Conservation (phyloP, 2,797 vertebrate genomes). For the Enteromius trimaculatus region DNA sequence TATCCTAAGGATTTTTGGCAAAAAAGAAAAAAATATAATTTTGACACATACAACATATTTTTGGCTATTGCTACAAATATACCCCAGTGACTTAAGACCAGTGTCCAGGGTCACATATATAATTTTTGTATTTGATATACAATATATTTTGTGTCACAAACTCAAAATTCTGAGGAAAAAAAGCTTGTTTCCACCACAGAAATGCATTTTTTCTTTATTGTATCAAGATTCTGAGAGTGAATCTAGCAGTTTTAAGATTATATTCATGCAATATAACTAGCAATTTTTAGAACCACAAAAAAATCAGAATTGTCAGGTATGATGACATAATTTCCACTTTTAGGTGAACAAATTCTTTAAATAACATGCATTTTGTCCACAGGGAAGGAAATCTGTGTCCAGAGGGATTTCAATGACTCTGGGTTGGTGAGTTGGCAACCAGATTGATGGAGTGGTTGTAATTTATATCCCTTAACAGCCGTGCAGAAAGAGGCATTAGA, state of each 20-base stretch:
- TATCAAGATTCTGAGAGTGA: not conserved
- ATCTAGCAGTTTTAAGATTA: not conserved
- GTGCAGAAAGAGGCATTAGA: conserved; percentile 39
- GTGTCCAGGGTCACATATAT: too few species aligned
- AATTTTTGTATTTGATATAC: not conserved
- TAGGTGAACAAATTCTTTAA: conserved; percentile 2
- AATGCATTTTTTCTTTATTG: not conserved
- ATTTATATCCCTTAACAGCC: conserved; percentile 51
- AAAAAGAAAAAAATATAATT: too few species aligned
- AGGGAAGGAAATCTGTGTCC: not conserved
- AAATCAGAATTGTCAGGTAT: not conserved
- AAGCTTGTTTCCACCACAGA: not conserved
- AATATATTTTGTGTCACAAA: not conserved
- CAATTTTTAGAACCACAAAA: not conserved
- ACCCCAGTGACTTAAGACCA: too few species aligned
- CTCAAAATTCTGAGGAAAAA: not conserved
- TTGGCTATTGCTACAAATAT: too few species aligned
- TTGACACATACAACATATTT: too few species aligned
- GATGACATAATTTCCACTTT: not conserved
- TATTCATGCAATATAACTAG: not conserved
- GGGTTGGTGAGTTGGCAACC: conserved; percentile 46
- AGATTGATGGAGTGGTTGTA: conserved; percentile 30
- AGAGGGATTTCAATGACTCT: conserved; percentile 32
- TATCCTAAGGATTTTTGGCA: too few species aligned
- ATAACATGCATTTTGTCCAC: not conserved